phyloP scores from a whole-genome alignment of 1,140 invertebrate genomes.

The Whitmania pigra region DNA sequence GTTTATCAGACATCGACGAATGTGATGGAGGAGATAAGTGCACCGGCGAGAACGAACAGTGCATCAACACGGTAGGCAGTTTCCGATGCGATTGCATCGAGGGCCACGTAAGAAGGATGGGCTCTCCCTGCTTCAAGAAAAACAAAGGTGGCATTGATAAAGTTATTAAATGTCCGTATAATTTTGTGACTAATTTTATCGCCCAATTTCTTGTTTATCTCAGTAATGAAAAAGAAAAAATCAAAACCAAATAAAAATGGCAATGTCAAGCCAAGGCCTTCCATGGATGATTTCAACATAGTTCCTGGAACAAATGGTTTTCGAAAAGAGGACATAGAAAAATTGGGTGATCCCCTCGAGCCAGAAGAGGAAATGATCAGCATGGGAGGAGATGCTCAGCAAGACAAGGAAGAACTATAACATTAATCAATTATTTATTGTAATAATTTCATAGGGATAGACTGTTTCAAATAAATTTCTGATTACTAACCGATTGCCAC shows the following conservation, averaged over 20 bases:
- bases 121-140: neutral
- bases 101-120: constrained; percentile 26
- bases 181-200: neutral
- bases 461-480: too few species aligned
- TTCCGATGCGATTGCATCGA: constrained; percentile 54
- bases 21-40: constrained; percentile 49
- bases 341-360: neutral
- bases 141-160: neutral
- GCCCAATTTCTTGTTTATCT: neutral
- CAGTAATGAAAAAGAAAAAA: neutral
- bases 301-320: neutral
- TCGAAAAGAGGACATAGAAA: neutral
- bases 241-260: neutral
- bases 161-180: too few species aligned
- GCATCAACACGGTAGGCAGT: constrained; percentile 76
- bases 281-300: neutral
- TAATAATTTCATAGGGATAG: too few species aligned
- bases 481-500: too few species aligned
- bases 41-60: constrained; percentile 58
- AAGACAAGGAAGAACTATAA: too few species aligned
- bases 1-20: constrained; percentile 67
- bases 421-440: too few species aligned
- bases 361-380: too few species aligned
- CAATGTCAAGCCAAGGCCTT: neutral
- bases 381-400: too few species aligned